Conservation (phyloP, 2,113 vertebrate species). For the Carlito syrichta region DNA sequence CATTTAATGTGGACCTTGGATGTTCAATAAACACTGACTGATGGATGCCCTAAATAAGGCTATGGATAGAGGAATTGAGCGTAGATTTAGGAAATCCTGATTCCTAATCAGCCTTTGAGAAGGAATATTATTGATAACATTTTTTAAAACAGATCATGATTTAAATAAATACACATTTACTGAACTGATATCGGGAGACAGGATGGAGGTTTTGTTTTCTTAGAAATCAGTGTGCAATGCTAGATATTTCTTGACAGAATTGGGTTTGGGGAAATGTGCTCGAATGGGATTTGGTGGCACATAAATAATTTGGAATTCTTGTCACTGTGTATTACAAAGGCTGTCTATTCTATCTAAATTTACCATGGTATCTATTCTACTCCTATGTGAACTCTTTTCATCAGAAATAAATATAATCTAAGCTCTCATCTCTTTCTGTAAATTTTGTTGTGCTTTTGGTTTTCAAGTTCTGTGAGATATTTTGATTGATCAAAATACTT, state of each 20-base stretch:
- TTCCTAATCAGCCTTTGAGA: background rate
- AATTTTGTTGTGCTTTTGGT: background rate
- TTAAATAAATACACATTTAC: background rate
- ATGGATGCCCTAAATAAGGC: background rate
- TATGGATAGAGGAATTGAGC: background rate
- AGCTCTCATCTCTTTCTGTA: background rate
- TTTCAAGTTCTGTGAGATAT: background rate
- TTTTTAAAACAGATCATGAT: background rate
- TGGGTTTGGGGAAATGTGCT: background rate
- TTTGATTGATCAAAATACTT: background rate
- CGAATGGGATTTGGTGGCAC: background rate
- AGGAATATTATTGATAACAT: background rate
- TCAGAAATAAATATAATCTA: background rate
- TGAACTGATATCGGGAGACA: background rate
- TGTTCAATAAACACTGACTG: background rate
- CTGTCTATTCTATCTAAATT: background rate
- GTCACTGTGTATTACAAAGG: background rate
- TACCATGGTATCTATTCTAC: background rate
- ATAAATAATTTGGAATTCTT: slow-evolving; percentile 35
- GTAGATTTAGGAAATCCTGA: background rate
- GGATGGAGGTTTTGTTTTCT: background rate
- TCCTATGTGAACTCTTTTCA: background rate
- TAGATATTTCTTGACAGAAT: background rate
- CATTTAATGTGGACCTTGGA: background rate
- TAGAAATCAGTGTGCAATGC: background rate